A percentile compares a stretch with the other conserved stretches of the same genome.
Conservation (phyloP, 1,140 invertebrate genomes). For the Papilio machaon region DNA sequence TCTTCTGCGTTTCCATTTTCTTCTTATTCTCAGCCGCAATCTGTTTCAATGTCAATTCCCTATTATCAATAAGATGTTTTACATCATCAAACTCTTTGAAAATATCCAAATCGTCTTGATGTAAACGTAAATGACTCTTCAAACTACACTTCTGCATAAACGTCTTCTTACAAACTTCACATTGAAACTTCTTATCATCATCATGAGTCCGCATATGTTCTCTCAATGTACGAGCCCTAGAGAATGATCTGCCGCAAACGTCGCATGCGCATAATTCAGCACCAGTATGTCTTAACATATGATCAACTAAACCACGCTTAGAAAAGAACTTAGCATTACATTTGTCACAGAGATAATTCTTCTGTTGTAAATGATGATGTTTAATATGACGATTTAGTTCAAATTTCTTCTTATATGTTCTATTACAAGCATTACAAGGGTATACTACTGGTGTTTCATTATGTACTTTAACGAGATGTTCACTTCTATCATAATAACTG, state of each 20-base stretch:
- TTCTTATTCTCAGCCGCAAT: conserved; percentile 70
- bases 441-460: conserved; percentile 70
- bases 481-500: conserved; percentile 75
- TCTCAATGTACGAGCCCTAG: conserved; percentile 89
- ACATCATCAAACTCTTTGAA: conserved; percentile 79
- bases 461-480: conserved; percentile 75
- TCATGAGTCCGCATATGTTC: conserved; percentile 85
- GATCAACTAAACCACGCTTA: conserved; percentile 75
- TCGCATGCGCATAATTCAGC: conserved; percentile 83
- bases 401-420: conserved; percentile 75
- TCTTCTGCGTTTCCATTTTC: conserved; percentile 59
- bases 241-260: conserved; percentile 87
- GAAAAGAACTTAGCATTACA: conserved; percentile 79
- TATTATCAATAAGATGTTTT: conserved; percentile 73
- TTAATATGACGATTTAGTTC: conserved; percentile 76
- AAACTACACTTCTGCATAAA: conserved; percentile 83
- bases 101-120: conserved; percentile 77
- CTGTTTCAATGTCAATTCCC: conserved; percentile 73
- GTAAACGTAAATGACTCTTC: conserved; percentile 80
- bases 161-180: conserved; percentile 84
- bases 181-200: conserved; percentile 84
- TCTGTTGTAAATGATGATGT: conserved; percentile 77
- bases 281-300: conserved; percentile 70
- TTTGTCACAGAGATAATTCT: conserved; percentile 73
- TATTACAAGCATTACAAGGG: conserved; percentile 79